Base-by-base conservation (phyloP, 2,888 invertebrate species). In the Eupithecia pulchellata region DNA sequence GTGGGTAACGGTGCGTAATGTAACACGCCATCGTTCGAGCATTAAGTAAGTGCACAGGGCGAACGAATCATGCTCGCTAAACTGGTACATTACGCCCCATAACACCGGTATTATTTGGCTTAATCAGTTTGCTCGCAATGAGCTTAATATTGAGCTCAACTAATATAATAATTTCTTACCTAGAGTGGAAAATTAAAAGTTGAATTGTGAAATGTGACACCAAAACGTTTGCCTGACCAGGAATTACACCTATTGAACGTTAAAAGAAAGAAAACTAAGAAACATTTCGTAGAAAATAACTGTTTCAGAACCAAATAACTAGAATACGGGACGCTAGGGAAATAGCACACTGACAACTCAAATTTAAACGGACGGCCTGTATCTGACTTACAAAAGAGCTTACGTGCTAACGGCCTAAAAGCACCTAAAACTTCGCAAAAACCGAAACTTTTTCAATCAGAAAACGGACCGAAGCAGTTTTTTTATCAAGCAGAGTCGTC, bases 361-460 rank as follows among this genome's bases (percentile, higher is more conserved):
- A 62, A 71, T 68, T 62, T 52, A 68, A 71, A 71, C 32, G 27
- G 68, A n/a, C 32, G 25, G 57, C 11, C 27, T 72, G 58, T 64
- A 65, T 71, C 71, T 62, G 58, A 65, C 62, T 64, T 58, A 17
- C 55, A 62, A 65, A 70, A 68, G 61, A 11, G 61, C 61, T 61
- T 52, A 66, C 52, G 52, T 32, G 42, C 27, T 64, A 66, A 71
- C 68, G 52, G 36, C 66, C 64, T 39, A 57, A 58, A 69, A 66
- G 52, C 47, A 66, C 57, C 70, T 64, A 69, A 72, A 72, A 69
- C 57, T 75, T 72, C 27, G 47, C 69, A 42, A 68, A 72, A 65
- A 69, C 63, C 66, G 27, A 69, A 84, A 84, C 79, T 84, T 84
- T 84, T 84, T 84, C 85, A 84, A 84, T 84, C 84, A 81, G 77